These are phyloP conservation scores for Macrobrachium nipponense DNA, from an alignment of 1,140 invertebrate species.

Conservation along the genomic window DNA sequence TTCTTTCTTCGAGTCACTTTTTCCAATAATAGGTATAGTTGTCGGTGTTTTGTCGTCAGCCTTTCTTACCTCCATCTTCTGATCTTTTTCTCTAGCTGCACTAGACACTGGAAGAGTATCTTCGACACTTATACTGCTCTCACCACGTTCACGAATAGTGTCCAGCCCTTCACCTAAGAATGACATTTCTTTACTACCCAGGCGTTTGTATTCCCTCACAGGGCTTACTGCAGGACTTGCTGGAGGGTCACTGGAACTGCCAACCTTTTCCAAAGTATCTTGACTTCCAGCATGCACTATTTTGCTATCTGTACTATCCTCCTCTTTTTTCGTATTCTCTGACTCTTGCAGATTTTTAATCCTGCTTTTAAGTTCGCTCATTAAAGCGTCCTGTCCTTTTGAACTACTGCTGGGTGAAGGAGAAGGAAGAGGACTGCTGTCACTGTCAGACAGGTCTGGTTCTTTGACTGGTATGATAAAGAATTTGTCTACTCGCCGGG, in stretches of 20 bases:
- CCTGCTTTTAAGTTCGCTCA: not conserved
- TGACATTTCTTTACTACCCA: not conserved
- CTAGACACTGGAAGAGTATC: not conserved
- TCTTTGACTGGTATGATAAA: conserved; percentile 63
- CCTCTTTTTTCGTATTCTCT: not conserved
- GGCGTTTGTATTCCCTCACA: not conserved
- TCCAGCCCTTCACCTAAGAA: not conserved
- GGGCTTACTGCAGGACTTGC: not conserved
- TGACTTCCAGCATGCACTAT: not conserved
- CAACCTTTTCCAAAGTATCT: not conserved
- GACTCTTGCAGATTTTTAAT: not conserved
- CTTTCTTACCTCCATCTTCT: not conserved
- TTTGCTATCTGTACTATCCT: not conserved
- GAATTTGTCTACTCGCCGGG: conserved; percentile 41
- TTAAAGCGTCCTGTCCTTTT: not conserved
- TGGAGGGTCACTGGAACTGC: not conserved
- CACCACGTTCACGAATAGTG: conserved; percentile 8
- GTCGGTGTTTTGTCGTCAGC: too few species aligned
- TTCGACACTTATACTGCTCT: conserved; percentile 8
- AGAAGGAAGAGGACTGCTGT: not conserved
- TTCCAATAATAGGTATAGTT: too few species aligned
- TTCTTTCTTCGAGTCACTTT: too few species aligned
- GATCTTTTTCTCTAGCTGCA: not conserved
- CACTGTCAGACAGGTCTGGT: not conserved
- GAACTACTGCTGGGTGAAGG: not conserved